Conservation (phyloP, 2,888 invertebrate species). For the Punctoribates punctum region DNA sequence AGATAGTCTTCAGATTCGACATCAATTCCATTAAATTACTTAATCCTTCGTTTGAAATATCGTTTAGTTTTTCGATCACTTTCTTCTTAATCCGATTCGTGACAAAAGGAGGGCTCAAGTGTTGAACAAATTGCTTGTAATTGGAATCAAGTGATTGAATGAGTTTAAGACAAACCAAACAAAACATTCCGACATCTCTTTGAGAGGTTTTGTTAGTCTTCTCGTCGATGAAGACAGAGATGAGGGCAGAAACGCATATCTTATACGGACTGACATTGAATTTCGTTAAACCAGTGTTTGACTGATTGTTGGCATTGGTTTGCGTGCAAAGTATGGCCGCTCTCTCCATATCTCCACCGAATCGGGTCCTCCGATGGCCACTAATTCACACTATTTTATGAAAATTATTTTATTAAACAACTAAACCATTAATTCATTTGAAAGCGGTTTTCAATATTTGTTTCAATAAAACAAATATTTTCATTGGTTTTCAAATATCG, state of each 20-base stretch:
- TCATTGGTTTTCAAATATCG: too few species aligned
- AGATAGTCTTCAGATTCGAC: constrained; percentile 21
- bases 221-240: constrained; percentile 8
- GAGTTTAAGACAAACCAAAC: constrained; percentile 31
- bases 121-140: constrained; percentile 26
- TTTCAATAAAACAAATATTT: too few species aligned
- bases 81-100: constrained; percentile 23
- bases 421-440: too few species aligned
- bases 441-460: too few species aligned
- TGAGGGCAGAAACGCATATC: constrained; percentile 36
- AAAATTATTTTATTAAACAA: too few species aligned
- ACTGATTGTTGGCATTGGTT: not conserved
- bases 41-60: constrained; percentile 17
- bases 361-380: too few species aligned
- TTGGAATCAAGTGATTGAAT: constrained; percentile 33
- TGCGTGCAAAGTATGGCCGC: constrained; percentile 6
- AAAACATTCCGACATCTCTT: constrained; percentile 40
- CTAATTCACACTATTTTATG: too few species aligned
- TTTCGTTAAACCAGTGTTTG: constrained; percentile 1
- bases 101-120: not conserved
- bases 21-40: constrained; percentile 24
- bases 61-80: not conserved
- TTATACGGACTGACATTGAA: constrained; percentile 40
- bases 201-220: constrained; percentile 23
- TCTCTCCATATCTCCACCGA: constrained; percentile 48